Conservation (phyloP, 2,797 vertebrate genomes). For the Chloroceryle amazona region DNA sequence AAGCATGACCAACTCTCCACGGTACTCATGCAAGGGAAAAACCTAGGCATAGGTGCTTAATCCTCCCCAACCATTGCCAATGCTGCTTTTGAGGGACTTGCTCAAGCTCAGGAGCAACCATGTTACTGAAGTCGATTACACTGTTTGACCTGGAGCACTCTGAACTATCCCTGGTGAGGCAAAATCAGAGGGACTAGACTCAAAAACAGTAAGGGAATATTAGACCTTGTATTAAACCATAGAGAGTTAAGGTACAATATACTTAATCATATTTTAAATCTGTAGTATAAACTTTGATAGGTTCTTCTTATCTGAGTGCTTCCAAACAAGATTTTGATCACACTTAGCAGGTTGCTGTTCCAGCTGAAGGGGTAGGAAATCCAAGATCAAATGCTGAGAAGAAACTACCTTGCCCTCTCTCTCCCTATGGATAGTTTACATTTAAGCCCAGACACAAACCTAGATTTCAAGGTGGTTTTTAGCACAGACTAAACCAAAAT, state of each 20-base stretch:
- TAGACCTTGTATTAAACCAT: not conserved
- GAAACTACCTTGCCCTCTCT: not conserved
- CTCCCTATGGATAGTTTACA: not conserved
- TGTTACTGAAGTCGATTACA: fast-evolving
- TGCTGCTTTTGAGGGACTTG: not conserved
- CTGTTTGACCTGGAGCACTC: not conserved
- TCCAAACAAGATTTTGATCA: constrained; percentile 1
- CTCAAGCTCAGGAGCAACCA: not conserved
- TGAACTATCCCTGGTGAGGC: not conserved
- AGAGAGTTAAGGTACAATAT: not conserved
- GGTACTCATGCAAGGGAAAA: not conserved
- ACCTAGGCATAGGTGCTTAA: not conserved
- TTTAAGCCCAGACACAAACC: not conserved
- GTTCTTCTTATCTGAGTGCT: not conserved
- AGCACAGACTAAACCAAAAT: constrained; percentile 23
- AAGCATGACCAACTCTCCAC: not conserved
- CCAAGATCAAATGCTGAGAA: not conserved
- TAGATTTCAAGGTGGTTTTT: not conserved
- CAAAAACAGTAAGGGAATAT: not conserved
- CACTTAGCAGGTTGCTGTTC: not conserved
- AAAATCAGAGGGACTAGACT: not conserved
- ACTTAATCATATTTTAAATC: not conserved
- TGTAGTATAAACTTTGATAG: not conserved
- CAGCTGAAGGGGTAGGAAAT: not conserved
- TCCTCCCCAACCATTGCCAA: fast-evolving